These are phyloP conservation scores for Barypeithes pellucidus DNA, from an alignment of 2,888 invertebrate genomes.

Conservation along the genomic window DNA sequence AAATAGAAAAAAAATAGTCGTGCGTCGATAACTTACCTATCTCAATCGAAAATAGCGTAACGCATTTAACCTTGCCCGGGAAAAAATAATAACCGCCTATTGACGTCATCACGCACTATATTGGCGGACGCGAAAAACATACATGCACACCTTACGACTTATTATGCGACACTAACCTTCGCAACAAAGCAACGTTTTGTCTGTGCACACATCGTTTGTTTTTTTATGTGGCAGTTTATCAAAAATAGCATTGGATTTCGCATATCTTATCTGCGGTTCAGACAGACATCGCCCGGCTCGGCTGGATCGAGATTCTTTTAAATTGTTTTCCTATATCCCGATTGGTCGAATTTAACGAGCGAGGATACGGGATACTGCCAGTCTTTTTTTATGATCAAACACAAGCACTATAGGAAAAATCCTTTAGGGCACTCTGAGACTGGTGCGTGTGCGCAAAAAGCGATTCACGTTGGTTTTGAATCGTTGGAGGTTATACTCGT, in stretches of 20 bases:
- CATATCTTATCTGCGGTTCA: constrained; percentile 38
- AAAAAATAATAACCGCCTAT: constrained; percentile 30
- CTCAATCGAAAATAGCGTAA: constrained; percentile 50
- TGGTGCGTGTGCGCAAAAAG: too few relatives aligned
- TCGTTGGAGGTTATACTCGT: too few relatives aligned
- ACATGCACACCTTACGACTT: constrained; percentile 35
- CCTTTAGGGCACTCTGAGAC: too few relatives aligned
- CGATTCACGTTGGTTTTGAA: too few relatives aligned
- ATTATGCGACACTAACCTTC: constrained; percentile 51
- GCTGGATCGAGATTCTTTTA: too few relatives aligned
- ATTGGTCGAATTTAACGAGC: too few relatives aligned
- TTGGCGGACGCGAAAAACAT: constrained; percentile 30
- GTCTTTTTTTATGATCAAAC: too few relatives aligned
- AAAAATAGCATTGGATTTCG: constrained; percentile 28
- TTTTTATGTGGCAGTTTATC: constrained; percentile 36
- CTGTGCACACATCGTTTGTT: constrained; percentile 33
- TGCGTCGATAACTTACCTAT: constrained; percentile 45
- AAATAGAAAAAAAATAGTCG: too few relatives aligned
- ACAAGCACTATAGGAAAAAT: too few relatives aligned
- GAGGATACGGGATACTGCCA: too few relatives aligned
- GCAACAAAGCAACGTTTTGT: constrained; percentile 40
- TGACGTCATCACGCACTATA: constrained; percentile 42
- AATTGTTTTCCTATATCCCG: too few relatives aligned
- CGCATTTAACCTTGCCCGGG: constrained; percentile 46
- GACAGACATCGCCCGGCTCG: neutral